Evolutionary conservation across 2,797 vertebrate species (phyloP).

Genomic region (Scyliorhinus canicula): DNA sequence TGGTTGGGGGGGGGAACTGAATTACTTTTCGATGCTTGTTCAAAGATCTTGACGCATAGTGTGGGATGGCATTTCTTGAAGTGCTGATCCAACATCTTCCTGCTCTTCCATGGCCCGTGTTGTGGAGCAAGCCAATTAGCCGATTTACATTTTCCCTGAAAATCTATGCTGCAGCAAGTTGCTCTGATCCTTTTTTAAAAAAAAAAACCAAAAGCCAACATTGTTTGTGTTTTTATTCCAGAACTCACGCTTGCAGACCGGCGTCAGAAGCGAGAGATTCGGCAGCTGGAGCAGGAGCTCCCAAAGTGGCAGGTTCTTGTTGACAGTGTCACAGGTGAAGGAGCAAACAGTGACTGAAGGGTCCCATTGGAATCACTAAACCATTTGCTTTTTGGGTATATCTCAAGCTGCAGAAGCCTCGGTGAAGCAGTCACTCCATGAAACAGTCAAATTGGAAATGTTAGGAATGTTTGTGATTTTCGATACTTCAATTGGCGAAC

Average conservation of each 20-base stretch:
- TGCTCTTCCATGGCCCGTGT: background rate
- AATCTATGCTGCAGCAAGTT: background rate
- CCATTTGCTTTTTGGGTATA: background rate
- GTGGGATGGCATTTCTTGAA: background rate
- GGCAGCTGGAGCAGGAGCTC: conserved; percentile 86
- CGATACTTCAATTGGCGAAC: background rate
- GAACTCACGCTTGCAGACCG: conserved; percentile 88
- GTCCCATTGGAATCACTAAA: background rate
- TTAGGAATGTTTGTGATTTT: background rate
- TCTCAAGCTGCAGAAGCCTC: background rate
- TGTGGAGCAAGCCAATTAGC: background rate
- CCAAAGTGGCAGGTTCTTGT: conserved; percentile 93
- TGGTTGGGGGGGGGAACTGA: no score
- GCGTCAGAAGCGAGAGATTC: conserved; percentile 88
- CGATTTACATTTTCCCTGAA: background rate
- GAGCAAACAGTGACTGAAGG: background rate
- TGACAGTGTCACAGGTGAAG: conserved; percentile 85
- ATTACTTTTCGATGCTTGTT: background rate
- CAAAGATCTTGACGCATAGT: background rate
- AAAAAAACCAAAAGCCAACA: no score
- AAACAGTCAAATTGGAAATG: background rate
- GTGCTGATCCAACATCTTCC: background rate
- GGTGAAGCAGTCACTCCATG: background rate
- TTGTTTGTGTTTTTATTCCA: conserved; percentile 45
- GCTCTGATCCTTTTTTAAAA: background rate